These are phyloP conservation scores for Psylliodes chrysocephalus DNA, from an alignment of 2,888 invertebrate species.

Conservation along the genomic window DNA sequence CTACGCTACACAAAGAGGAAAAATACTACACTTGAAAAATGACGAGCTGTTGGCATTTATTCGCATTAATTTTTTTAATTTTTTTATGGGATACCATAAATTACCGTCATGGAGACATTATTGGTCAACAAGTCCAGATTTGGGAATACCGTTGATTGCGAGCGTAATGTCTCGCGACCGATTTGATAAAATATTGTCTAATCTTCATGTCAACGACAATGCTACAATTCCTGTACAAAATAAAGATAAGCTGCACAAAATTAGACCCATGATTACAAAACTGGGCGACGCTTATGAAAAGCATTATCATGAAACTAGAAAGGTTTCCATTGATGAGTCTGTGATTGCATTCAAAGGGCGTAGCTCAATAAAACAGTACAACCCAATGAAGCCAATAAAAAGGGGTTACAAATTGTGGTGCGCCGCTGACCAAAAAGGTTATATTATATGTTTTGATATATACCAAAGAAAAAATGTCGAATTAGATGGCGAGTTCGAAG, in stretches of 20 bases:
- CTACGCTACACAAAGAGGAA: constrained; percentile 37
- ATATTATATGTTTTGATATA: neutral
- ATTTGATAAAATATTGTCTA: constrained; percentile 28
- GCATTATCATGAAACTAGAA: constrained; percentile 28
- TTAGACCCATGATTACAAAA: constrained; percentile 12
- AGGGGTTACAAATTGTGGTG: constrained; percentile 20
- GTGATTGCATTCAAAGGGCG: constrained; percentile 44
- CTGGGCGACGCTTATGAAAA: constrained; percentile 24
- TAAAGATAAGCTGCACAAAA: constrained; percentile 33
- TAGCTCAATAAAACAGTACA: constrained; percentile 37
- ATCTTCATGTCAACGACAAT: constrained; percentile 37
- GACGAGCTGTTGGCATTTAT: constrained; percentile 34
- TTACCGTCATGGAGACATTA: constrained; percentile 22
- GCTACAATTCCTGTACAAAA: constrained; percentile 21
- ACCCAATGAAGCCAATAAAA: constrained; percentile 15
- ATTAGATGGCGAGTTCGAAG: constrained; percentile 10
- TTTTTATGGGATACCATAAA: constrained; percentile 35
- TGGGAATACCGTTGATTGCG: constrained; percentile 12
- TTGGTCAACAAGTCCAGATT: constrained; percentile 21
- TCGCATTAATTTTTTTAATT: constrained; percentile 37
- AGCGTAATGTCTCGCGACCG: constrained; percentile 16
- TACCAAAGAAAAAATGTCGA: constrained; percentile 3
- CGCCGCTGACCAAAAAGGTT: constrained; percentile 11
- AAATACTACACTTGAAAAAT: constrained; percentile 33
- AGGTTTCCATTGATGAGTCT: constrained; percentile 32